Conservation (phyloP, 2,113 vertebrate species). For the Parus major region DNA sequence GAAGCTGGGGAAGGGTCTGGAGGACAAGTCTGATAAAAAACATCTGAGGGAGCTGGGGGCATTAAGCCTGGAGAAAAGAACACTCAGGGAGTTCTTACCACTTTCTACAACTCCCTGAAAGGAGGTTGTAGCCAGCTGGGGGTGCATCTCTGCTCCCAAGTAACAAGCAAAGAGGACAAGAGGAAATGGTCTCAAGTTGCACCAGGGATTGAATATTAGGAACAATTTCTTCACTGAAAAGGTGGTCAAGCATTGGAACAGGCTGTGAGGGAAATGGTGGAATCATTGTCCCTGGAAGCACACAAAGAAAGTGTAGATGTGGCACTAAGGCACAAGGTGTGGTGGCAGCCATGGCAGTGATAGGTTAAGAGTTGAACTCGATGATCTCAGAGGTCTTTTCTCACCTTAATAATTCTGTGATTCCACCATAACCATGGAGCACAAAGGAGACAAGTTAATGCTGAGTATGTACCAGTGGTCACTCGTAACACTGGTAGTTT, state of each 20-base stretch:
- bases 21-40: not conserved
- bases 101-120: no score
- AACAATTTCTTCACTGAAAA: not conserved
- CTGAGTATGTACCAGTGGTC: not conserved
- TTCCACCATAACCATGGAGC: not conserved
- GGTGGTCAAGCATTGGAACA: not conserved
- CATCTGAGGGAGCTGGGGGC: not conserved
- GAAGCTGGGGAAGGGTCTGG: not conserved
- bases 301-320: not conserved
- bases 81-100: not conserved
- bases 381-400: not conserved
- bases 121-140: not conserved
- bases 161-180: not conserved
- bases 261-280: fast-evolving
- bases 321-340: not conserved
- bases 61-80: not conserved
- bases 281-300: not conserved
- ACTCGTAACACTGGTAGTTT: not conserved
- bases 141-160: not conserved
- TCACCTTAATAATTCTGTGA: not conserved
- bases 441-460: not conserved
- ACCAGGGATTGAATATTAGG: not conserved
- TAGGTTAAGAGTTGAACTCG: not conserved
- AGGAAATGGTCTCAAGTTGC: not conserved
- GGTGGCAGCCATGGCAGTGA: not conserved